Percentiles rank a stretch among this genome's conserved stretches.
These are phyloP conservation scores for Hydrocynus forskahlii DNA, from an alignment of 2,797 vertebrate genomes.

Conservation along the genomic window DNA sequence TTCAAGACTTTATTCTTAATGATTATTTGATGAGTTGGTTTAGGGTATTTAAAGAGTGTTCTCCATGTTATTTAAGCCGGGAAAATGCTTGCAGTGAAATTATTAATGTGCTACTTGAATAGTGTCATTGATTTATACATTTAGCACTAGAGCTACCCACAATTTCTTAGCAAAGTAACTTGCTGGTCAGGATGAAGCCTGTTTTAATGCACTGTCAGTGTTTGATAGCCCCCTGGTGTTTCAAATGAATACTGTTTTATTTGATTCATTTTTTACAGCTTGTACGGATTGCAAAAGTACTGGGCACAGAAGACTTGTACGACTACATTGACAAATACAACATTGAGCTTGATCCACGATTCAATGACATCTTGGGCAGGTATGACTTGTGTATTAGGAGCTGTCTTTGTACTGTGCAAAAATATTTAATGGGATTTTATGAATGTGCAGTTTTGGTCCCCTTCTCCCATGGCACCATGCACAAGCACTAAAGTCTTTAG, in stretches of 20 bases:
- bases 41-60: no score
- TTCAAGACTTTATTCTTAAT: no score
- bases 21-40: no score
- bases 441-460: no score
- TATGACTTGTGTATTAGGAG: background rate
- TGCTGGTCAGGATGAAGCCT: background rate
- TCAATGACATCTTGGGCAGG: slow-evolving; percentile 89
- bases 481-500: no score
- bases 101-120: no score
- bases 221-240: slow-evolving; percentile 27
- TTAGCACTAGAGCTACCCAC: no score
- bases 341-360: slow-evolving; percentile 88
- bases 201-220: background rate
- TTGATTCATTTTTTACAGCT: slow-evolving; percentile 68
- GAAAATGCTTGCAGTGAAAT: no score
- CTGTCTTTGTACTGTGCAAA: no score
- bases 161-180: background rate
- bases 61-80: no score
- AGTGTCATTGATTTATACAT: no score
- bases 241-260: slow-evolving; percentile 15
- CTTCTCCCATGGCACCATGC: no score
- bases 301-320: slow-evolving; percentile 87
- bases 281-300: slow-evolving; percentile 88
- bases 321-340: slow-evolving; percentile 90
- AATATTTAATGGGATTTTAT: background rate